These are phyloP conservation scores for Emys orbicularis DNA, from an alignment of 2,797 vertebrate genomes.

Conservation along the genomic window DNA sequence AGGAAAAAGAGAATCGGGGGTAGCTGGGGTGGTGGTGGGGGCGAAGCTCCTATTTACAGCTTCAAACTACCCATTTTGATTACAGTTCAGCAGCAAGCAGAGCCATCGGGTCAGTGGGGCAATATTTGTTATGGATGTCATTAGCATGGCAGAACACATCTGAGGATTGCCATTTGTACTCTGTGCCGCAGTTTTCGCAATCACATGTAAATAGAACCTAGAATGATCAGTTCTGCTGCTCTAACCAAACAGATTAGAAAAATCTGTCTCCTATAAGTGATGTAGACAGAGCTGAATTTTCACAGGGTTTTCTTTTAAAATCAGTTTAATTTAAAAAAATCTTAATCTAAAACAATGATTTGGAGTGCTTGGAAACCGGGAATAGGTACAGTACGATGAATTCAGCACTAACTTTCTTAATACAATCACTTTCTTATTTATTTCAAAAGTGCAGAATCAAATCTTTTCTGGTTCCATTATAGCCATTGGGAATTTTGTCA, in stretches of 20 bases:
- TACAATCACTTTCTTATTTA: neutral
- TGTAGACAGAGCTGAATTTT: neutral
- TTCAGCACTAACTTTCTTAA: neutral
- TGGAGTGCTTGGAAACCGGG: neutral
- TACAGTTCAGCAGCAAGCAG: neutral
- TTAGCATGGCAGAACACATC: neutral
- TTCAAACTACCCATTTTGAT: neutral
- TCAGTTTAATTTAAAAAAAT: neutral
- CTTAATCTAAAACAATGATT: neutral
- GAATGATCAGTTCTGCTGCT: neutral
- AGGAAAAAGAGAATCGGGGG: neutral
- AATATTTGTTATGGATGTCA: neutral
- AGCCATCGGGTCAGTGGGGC: neutral
- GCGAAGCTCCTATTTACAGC: neutral
- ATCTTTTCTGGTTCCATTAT: neutral
- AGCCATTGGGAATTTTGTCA: neutral
- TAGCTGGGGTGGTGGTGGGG: fast-evolving
- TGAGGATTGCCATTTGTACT: neutral
- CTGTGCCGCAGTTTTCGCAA: neutral
- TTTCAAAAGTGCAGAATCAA: fast-evolving
- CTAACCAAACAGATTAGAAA: neutral
- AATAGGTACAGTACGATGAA: neutral
- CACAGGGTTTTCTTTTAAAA: neutral
- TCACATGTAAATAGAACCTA: neutral
- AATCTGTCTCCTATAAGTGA: neutral